Evolutionary conservation across 2,888 invertebrate genomes (phyloP).

Genomic region (Patella pellucida): DNA sequence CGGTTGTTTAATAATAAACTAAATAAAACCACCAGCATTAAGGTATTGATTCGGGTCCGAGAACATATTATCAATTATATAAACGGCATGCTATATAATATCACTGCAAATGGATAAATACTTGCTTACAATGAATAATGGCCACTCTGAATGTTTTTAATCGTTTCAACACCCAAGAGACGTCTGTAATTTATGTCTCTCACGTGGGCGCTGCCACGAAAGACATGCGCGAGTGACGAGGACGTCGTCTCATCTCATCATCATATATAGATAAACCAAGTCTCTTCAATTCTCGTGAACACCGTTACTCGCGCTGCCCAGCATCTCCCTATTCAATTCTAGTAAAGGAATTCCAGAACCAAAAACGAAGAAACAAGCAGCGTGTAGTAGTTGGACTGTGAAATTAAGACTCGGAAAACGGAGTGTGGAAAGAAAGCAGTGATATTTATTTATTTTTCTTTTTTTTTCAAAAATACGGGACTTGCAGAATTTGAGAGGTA

Average conservation of each 20-base stretch:
- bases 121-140: background rate
- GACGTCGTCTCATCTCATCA: slow-evolving; percentile 9
- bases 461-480: slow-evolving; percentile 1
- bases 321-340: background rate
- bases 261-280: slow-evolving; percentile 12
- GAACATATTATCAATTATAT: too few species aligned
- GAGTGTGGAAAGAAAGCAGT: background rate
- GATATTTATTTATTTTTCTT: background rate
- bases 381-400: slow-evolving; percentile 12
- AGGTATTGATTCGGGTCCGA: too few species aligned
- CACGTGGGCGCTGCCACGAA: slow-evolving; percentile 7
- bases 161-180: slow-evolving; percentile 1
- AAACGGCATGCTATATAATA: background rate
- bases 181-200: background rate
- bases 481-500: background rate
- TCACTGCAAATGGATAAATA: background rate
- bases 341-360: background rate
- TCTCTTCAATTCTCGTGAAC: slow-evolving; percentile 7
- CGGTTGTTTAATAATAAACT: too few species aligned
- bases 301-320: slow-evolving; percentile 8
- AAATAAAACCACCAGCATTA: too few species aligned
- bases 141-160: background rate
- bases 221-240: slow-evolving; percentile 12
- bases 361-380: background rate
- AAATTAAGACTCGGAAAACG: background rate